A percentile compares a stretch with the other conserved stretches of the same genome.
Evolutionary conservation across 2,888 invertebrate genomes (phyloP).

Genomic region (Luffia ferchaultella): DNA sequence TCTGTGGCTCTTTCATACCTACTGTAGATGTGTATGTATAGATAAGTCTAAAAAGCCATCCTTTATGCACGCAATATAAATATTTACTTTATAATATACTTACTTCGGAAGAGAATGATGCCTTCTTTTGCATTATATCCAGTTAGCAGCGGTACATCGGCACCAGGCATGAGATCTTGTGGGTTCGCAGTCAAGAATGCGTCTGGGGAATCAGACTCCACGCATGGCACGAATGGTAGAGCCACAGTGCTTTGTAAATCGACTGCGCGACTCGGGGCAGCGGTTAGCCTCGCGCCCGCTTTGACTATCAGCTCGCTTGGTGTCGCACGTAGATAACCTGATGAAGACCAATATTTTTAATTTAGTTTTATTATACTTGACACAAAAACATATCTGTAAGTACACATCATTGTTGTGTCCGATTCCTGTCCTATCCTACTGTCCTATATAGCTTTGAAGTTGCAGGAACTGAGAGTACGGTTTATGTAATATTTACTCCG

Average conservation of each 20-base stretch:
- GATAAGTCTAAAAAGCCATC: too few species aligned
- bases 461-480: too few species aligned
- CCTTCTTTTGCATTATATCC: slow-evolving; percentile 74
- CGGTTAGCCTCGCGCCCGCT: slow-evolving; percentile 59
- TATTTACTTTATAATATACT: slow-evolving; percentile 27
- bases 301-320: slow-evolving; percentile 67
- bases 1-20: too few species aligned
- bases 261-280: slow-evolving; percentile 35
- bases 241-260: slow-evolving; percentile 68
- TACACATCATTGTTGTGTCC: too few species aligned
- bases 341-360: neutral
- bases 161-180: slow-evolving; percentile 44
- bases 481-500: too few species aligned
- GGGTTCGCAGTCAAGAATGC: slow-evolving; percentile 67
- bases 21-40: too few species aligned
- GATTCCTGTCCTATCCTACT: too few species aligned
- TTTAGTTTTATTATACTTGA: too few species aligned
- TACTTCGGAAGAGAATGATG: slow-evolving; percentile 68
- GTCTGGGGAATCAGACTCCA: slow-evolving; percentile 43
- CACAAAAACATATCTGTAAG: too few species aligned
- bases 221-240: slow-evolving; percentile 65
- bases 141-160: slow-evolving; percentile 68
- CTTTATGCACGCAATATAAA: too few species aligned
- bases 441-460: too few species aligned
- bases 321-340: slow-evolving; percentile 65